phyloP scores from a whole-genome alignment of 2,888 invertebrate species.

The Tupiocoris notatus region DNA sequence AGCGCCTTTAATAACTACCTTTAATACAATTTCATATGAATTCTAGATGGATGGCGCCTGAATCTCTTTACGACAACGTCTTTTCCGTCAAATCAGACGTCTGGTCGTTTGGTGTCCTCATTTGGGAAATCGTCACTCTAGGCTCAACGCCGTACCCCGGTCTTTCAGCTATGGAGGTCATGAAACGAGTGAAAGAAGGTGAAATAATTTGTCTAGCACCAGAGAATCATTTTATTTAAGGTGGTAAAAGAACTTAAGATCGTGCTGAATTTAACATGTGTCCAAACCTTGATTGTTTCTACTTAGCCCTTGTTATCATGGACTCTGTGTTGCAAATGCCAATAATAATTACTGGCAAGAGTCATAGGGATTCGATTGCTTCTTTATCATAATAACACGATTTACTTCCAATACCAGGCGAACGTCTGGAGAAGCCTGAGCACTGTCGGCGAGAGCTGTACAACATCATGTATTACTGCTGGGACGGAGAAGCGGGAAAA shows the following conservation, averaged over 20 bases:
- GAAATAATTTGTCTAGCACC: no score
- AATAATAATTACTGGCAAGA: no score
- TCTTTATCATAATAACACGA: no score
- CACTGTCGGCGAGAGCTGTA: conserved; percentile 90
- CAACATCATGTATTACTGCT: conserved; percentile 94
- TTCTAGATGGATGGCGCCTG: conserved; percentile 60
- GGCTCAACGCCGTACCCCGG: conserved; percentile 95
- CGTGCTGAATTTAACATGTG: no score
- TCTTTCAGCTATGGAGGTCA: conserved; percentile 84
- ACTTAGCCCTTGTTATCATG: no score
- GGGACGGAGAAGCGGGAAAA: conserved; percentile 81
- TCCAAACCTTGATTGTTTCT: not conserved
- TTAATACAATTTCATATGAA: no score
- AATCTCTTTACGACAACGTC: conserved; percentile 89
- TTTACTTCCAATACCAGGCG: no score
- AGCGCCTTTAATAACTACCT: no score
- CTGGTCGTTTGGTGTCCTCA: conserved; percentile 91
- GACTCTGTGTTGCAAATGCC: no score
- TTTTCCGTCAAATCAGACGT: conserved; percentile 93
- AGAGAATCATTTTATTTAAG: no score
- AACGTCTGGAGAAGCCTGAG: conserved; percentile 86
- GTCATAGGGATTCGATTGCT: no score
- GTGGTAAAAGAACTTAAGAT: no score
- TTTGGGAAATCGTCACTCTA: conserved; percentile 95
- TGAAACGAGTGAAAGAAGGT: conserved; percentile 67